Evolutionary conservation across 2,113 vertebrate genomes (phyloP).

Genomic region (Anarrhichthys ocellatus): DNA sequence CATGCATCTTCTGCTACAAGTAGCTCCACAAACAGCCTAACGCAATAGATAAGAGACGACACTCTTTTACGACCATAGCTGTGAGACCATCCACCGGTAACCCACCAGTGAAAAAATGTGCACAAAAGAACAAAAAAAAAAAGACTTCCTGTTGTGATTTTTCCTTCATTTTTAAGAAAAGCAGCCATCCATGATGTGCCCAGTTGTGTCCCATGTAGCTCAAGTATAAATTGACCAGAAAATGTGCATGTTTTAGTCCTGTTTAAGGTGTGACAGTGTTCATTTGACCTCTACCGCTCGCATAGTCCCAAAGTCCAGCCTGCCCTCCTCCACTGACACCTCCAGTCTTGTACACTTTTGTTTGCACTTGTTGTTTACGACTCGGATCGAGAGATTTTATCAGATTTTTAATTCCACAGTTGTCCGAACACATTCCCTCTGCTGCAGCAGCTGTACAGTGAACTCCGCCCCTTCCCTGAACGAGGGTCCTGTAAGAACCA

Average conservation of each 20-base stretch:
- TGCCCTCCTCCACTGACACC: conserved; percentile 24
- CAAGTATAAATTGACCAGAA: conserved; percentile 86
- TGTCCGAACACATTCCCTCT: conserved; percentile 8
- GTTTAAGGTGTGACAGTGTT: conserved; percentile 88
- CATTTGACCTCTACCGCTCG: conserved; percentile 50
- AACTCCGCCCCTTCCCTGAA: conserved; percentile 6
- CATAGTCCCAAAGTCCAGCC: conserved; percentile 31
- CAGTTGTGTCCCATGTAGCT: conserved; percentile 88
- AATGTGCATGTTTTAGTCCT: conserved; percentile 95
- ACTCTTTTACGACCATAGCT: conserved; percentile 89
- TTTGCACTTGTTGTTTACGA: conserved; percentile 10
- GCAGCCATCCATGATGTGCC: conserved; percentile 56
- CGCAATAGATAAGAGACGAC: conserved; percentile 79
- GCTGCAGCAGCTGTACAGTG: conserved; percentile 13
- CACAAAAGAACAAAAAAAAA: conserved; percentile 57
- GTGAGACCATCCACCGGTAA: conserved; percentile 82
- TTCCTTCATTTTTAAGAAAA: conserved; percentile 41
- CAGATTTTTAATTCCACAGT: conserved; percentile 13
- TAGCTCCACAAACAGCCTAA: conserved; percentile 72
- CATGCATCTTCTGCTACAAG: conserved; percentile 86
- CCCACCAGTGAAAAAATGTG: conserved; percentile 49
- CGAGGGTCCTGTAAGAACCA: not conserved
- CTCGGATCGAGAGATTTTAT: conserved; percentile 35
- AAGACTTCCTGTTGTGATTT: conserved; percentile 54
- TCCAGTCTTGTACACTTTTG: conserved; percentile 11